A percentile compares a stretch with the other conserved stretches of the same genome.
Evolutionary conservation across 92 coral and sea anemone genomes (phyloP).

Genomic region (Porites divaricata): DNA sequence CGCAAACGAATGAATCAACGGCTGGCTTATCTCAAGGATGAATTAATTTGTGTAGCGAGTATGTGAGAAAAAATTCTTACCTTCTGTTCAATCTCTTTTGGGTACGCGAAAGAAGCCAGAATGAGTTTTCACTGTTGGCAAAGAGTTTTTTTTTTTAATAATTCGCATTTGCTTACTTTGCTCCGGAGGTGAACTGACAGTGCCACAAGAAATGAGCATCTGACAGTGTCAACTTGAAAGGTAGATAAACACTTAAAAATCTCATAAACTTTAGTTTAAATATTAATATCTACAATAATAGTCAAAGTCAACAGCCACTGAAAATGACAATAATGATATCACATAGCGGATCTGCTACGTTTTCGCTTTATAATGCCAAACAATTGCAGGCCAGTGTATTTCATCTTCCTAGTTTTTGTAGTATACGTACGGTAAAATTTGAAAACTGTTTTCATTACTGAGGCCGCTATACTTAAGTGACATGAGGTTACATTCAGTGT

Average conservation of each 20-base stretch:
- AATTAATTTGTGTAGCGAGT: no score
- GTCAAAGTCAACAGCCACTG: background rate
- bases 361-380: background rate
- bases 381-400: no score
- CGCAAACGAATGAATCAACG: no score
- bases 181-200: background rate
- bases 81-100: background rate
- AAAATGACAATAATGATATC: background rate
- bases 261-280: background rate
- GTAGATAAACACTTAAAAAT: background rate
- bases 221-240: background rate
- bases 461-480: no score
- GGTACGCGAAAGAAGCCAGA: no score
- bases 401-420: no score
- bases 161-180: background rate
- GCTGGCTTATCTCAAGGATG: no score
- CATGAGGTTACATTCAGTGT: no score
- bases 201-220: background rate
- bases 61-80: background rate
- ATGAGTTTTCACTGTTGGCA: background rate
- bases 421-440: no score
- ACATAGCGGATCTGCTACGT: background rate
- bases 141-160: background rate
- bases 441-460: no score
- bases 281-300: background rate